Evolutionary conservation across 2,888 invertebrate species (phyloP).

Genomic region (Lycia hirtaria): DNA sequence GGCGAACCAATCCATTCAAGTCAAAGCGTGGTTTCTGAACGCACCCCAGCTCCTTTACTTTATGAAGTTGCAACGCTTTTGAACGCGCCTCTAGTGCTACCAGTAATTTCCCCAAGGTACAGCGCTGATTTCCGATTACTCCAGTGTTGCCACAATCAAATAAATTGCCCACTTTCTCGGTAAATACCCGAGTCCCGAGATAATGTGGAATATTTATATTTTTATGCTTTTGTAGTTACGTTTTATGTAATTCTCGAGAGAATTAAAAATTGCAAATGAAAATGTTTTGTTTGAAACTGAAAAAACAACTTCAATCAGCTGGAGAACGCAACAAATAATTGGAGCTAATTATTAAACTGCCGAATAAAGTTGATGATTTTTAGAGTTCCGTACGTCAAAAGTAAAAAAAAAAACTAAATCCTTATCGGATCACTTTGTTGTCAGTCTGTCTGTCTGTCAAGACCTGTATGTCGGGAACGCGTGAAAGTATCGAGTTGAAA

Average conservation of each 20-base stretch:
- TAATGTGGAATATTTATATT: constrained; percentile 32
- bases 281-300: background rate
- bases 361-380: no score
- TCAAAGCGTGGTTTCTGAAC: constrained; percentile 26
- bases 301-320: background rate
- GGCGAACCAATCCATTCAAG: constrained; percentile 25
- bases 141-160: constrained; percentile 63
- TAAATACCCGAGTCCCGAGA: constrained; percentile 49
- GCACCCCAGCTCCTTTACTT: constrained; percentile 11
- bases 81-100: constrained; percentile 46
- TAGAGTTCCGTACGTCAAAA: no score
- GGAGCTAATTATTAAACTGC: no score
- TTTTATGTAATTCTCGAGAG: constrained; percentile 16
- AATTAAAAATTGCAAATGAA: background rate
- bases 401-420: no score
- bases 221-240: constrained; percentile 29
- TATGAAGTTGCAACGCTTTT: constrained; percentile 37
- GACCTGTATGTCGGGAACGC: no score
- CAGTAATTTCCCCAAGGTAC: constrained; percentile 70
- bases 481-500: no score
- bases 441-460: no score
- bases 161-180: constrained; percentile 60
- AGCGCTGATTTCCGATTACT: constrained; percentile 58
- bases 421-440: no score
- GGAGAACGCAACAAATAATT: no score